Percentiles rank a stretch among this genome's conserved stretches.
Evolutionary conservation across 2,888 invertebrate species (phyloP).

Genomic region (Chalcis sispes): DNA sequence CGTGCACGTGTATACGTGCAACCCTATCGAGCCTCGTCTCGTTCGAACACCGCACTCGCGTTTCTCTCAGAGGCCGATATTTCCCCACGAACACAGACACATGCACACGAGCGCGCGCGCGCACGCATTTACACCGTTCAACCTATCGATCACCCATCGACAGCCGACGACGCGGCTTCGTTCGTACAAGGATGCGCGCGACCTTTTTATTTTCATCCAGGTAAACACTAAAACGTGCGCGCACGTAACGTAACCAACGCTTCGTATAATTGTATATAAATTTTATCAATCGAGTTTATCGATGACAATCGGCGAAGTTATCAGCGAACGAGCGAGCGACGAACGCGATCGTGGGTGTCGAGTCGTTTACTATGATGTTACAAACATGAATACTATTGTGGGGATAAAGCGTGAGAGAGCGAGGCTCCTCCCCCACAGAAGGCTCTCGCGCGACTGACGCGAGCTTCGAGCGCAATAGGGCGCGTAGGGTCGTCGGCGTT

Average conservation of each 20-base stretch:
- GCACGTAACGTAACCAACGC: background rate
- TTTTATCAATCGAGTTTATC: no score
- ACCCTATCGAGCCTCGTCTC: no score
- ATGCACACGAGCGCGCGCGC: background rate
- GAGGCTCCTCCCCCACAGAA: slow-evolving; percentile 73
- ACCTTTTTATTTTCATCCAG: no score
- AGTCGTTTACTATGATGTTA: background rate
- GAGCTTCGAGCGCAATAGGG: slow-evolving; percentile 58
- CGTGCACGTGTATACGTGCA: no score
- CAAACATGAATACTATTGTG: background rate
- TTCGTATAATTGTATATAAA: no score
- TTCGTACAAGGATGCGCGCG: no score
- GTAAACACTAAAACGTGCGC: background rate
- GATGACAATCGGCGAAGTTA: slow-evolving; percentile 53
- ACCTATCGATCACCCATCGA: no score
- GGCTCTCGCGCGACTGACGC: slow-evolving; percentile 75
- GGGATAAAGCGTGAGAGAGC: slow-evolving; percentile 60
- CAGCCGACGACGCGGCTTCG: no score
- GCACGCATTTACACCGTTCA: no score
- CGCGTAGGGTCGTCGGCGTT: slow-evolving; percentile 49
- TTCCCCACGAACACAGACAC: background rate
- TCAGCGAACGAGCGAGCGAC: background rate
- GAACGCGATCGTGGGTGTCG: background rate
- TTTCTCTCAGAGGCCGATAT: no score
- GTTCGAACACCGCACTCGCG: background rate